Evolutionary conservation across 2,888 invertebrate genomes (phyloP).

Genomic region (Leucozona laternaria): DNA sequence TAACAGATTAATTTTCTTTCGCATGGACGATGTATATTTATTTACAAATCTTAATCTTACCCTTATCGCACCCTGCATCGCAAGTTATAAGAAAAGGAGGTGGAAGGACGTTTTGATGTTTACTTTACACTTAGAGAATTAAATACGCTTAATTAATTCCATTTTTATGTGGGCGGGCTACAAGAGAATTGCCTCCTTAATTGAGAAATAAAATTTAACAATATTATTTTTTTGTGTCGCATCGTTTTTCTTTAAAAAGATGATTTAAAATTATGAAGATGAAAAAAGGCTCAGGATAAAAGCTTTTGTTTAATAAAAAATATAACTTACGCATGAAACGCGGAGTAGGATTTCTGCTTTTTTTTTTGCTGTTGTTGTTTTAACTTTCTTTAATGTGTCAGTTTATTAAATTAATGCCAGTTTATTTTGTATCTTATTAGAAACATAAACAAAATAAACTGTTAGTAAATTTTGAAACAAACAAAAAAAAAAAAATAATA

Average conservation of each 20-base stretch:
- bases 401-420: conserved; percentile 11
- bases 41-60: not conserved
- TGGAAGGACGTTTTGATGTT: conserved; percentile 52
- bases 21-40: not conserved
- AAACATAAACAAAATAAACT: conserved; percentile 13
- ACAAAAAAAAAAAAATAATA: not conserved
- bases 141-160: conserved; percentile 74
- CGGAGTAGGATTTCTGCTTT: not conserved
- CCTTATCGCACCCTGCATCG: not conserved
- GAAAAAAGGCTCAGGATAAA: conserved; percentile 1
- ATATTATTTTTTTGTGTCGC: conserved; percentile 17
- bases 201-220: conserved; percentile 46
- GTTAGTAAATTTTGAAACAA: conserved; percentile 9
- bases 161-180: conserved; percentile 69
- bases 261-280: conserved; percentile 28
- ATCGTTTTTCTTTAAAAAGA: not conserved
- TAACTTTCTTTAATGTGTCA: conserved; percentile 24
- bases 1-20: not conserved
- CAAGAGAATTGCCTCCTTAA: conserved; percentile 48
- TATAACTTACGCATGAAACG: not conserved
- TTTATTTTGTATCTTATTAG: conserved; percentile 18
- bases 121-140: conserved; percentile 61
- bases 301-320: conserved; percentile 7
- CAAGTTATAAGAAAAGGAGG: conserved; percentile 5
- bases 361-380: not conserved